Base-by-base conservation (phyloP, 2,113 vertebrate genomes). In the Percopsis transmontana region DNA sequence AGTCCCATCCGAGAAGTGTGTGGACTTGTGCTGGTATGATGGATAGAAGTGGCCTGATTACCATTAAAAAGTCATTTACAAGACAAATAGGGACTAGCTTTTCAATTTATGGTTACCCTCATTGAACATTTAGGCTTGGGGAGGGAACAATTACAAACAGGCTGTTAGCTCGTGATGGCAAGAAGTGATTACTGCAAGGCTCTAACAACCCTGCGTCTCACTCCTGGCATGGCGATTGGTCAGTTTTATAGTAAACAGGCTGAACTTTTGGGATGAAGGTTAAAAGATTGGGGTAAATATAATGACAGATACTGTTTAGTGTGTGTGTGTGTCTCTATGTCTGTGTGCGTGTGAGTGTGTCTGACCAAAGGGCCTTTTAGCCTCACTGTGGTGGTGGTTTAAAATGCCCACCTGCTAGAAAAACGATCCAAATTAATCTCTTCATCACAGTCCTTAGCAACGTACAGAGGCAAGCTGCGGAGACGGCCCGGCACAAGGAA, bases 1-100 rank as follows among this genome's bases (percentile, higher is more conserved):
- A 84, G 79, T 68, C 71, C 77, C 65, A 81, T 89, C 72, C 84
- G 71, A 83, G 66, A 62, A 52, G 65, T 74, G 48, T 53, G 62
- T 74, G 48, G 65, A 84, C 59, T 74, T 70, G 68, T 80, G 68
- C 62, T 66, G 27, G 51, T 51, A 79, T 90, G 87, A 91, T 89
- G 76, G 81, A 90, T 89, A 85, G 61, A 81, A 64, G 66, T 20
- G 67, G 72, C 66, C 85, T 86, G 70, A 84, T 86, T 87, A 79
- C 78, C 85, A 88, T 90, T 88, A 88, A 85, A 85, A 85, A 74
- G 70, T 86, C 2, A 88, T 90, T 90, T 90, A 83, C 65, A 89
- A 87, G 83, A 88, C 75, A 88, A 88, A 89, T 88, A 83, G 53
- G 57, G 63, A 68, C 45, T 74, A n/a, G 52, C 44, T 72, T 86